Conservation (phyloP, 2,797 vertebrate species). For the Notolabrus celidotus region DNA sequence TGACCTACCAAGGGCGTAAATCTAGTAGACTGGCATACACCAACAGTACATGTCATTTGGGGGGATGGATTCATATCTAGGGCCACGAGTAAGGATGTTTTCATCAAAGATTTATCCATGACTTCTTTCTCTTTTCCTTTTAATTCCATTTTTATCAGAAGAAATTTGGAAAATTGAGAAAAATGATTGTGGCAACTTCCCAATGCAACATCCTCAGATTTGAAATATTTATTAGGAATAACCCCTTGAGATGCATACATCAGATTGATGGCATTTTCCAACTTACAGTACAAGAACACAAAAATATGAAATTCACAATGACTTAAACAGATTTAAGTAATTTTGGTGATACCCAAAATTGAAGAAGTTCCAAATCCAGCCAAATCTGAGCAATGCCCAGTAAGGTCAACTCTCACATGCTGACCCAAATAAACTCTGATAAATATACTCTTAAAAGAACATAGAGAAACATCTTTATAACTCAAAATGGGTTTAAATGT, state of each 20-base stretch:
- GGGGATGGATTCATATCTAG: neutral
- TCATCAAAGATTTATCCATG: too few species aligned
- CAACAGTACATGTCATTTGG: neutral
- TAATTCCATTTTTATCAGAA: neutral
- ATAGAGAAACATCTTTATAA: slow-evolving; percentile 10
- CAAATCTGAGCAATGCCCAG: neutral
- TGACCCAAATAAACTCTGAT: slow-evolving; percentile 46
- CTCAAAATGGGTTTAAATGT: slow-evolving; percentile 28
- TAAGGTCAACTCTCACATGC: slow-evolving; percentile 22
- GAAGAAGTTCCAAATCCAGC: neutral
- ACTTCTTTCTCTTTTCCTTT: neutral
- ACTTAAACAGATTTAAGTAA: neutral
- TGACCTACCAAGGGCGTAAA: slow-evolving; percentile 14
- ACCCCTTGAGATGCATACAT: too few species aligned
- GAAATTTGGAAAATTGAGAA: neutral
- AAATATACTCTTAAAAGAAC: slow-evolving; percentile 52
- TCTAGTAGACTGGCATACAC: neutral
- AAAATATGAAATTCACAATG: too few species aligned
- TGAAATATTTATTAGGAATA: too few species aligned
- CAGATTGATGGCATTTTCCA: too few species aligned
- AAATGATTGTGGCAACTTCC: neutral
- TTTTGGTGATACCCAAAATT: neutral
- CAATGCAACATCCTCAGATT: too few species aligned
- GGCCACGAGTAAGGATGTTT: neutral
- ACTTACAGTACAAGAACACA: too few species aligned